Evolutionary conservation across 2,888 invertebrate genomes (phyloP).

Genomic region (Platynereis dumerilii): DNA sequence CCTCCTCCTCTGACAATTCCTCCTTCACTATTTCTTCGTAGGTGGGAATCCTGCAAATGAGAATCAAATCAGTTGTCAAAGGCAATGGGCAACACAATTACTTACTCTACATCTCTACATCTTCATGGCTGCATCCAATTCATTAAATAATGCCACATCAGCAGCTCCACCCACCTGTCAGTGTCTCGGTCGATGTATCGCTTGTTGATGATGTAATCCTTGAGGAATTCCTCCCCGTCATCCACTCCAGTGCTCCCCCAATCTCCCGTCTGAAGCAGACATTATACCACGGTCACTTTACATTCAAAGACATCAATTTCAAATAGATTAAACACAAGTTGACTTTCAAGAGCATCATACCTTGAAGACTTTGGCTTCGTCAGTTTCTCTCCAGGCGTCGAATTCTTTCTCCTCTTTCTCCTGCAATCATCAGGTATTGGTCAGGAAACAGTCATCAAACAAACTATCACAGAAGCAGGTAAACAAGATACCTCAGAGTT

Average conservation of each 20-base stretch:
- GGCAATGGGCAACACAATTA: no score
- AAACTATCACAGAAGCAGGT: no score
- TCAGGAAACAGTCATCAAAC: no score
- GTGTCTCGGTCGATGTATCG: slow-evolving; percentile 66
- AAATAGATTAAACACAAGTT: no score
- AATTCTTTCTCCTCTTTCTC: slow-evolving; percentile 70
- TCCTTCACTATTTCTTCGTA: slow-evolving; percentile 71
- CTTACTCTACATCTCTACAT: no score
- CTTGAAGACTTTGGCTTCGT: slow-evolving; percentile 61
- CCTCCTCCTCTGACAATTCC: slow-evolving; percentile 75
- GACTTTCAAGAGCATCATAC: no score
- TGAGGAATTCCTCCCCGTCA: slow-evolving; percentile 84
- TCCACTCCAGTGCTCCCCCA: slow-evolving; percentile 86
- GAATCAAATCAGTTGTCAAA: neutral
- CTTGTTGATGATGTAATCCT: slow-evolving; percentile 91
- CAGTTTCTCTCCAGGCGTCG: slow-evolving; percentile 82
- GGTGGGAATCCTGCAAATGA: slow-evolving; percentile 56
- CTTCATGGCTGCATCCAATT: no score
- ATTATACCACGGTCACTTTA: neutral
- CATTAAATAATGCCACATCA: no score
- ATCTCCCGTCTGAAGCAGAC: slow-evolving; percentile 67
- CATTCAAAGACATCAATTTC: no score
- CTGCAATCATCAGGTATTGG: slow-evolving; percentile 31
- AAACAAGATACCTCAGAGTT: no score
- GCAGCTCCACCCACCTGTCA: slow-evolving; percentile 36